Conservation (phyloP, 2,113 vertebrate genomes). For the Poeciliopsis occidentalis region DNA sequence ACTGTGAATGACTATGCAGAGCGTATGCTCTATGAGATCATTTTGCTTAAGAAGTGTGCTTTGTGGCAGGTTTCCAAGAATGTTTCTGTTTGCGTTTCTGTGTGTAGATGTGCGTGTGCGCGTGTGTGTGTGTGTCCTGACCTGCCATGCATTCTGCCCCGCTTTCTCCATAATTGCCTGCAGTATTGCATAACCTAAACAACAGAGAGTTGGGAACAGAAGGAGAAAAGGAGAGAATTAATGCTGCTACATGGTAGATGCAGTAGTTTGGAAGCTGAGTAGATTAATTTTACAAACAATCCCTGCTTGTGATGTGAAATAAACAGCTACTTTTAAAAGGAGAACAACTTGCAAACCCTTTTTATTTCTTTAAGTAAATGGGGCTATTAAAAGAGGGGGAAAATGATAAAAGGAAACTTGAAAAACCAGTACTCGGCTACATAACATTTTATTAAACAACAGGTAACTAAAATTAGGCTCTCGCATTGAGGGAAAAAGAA, state of each 20-base stretch:
- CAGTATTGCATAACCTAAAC: slow-evolving; percentile 95
- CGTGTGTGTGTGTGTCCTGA: slow-evolving; percentile 82
- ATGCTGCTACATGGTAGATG: slow-evolving; percentile 9
- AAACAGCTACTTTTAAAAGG: slow-evolving; percentile 7
- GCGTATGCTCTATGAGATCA: background rate
- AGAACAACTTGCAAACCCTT: background rate
- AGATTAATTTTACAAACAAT: slow-evolving; percentile 14
- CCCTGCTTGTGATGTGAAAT: background rate
- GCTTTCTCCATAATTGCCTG: slow-evolving; percentile 99
- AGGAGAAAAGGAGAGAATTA: slow-evolving; percentile 24
- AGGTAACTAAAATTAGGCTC: too few species aligned
- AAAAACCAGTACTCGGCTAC: too few species aligned
- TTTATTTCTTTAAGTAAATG: slow-evolving; percentile 22
- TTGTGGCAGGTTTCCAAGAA: slow-evolving; percentile 33
- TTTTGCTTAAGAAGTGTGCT: slow-evolving; percentile 7
- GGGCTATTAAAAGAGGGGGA: background rate
- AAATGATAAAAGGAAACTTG: too few species aligned
- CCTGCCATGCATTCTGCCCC: slow-evolving; percentile 98
- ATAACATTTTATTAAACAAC: too few species aligned
- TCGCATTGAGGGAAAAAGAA: too few species aligned
- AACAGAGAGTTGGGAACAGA: slow-evolving; percentile 60
- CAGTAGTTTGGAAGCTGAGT: background rate
- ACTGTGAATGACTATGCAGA: background rate
- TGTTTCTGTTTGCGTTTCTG: slow-evolving; percentile 56
- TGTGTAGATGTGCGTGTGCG: slow-evolving; percentile 37